Evolutionary conservation across 2,888 invertebrate species (phyloP).

Genomic region (Nipponacmea schrenckii): DNA sequence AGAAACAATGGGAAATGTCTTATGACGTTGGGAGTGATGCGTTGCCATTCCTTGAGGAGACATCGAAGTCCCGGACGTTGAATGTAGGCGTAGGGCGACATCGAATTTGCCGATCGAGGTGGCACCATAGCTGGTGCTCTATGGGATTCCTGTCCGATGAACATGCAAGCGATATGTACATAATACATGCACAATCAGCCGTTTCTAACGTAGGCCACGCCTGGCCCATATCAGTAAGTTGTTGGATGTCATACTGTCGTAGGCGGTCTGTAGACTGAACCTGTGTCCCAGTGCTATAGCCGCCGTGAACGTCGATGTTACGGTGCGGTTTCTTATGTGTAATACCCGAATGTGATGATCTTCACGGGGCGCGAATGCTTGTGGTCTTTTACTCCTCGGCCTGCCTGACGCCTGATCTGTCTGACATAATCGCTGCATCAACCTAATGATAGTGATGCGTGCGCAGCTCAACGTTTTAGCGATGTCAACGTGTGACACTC

Average conservation of each 20-base stretch:
- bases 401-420: background rate
- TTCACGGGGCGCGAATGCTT: background rate
- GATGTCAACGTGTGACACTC: background rate
- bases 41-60: too few relatives aligned
- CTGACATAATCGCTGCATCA: conserved; percentile 1
- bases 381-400: background rate
- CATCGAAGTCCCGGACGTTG: too few relatives aligned
- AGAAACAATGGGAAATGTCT: conserved; percentile 3
- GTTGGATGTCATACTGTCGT: background rate
- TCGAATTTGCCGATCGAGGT: too few relatives aligned
- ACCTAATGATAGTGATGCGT: background rate
- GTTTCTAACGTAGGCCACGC: background rate
- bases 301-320: background rate
- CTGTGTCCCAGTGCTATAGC: background rate
- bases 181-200: background rate
- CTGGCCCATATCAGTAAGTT: background rate
- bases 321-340: conserved; percentile 2
- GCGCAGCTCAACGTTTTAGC: background rate
- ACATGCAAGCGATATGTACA: conserved; percentile 2
- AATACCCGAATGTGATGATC: conserved; percentile 1
- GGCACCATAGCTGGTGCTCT: too few relatives aligned
- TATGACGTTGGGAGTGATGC: too few relatives aligned
- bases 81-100: too few relatives aligned
- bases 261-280: background rate
- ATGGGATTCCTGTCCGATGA: conserved; percentile 5